These are phyloP conservation scores for Coenobita brevimanus DNA, from an alignment of 1,140 invertebrate species.

Conservation along the genomic window DNA sequence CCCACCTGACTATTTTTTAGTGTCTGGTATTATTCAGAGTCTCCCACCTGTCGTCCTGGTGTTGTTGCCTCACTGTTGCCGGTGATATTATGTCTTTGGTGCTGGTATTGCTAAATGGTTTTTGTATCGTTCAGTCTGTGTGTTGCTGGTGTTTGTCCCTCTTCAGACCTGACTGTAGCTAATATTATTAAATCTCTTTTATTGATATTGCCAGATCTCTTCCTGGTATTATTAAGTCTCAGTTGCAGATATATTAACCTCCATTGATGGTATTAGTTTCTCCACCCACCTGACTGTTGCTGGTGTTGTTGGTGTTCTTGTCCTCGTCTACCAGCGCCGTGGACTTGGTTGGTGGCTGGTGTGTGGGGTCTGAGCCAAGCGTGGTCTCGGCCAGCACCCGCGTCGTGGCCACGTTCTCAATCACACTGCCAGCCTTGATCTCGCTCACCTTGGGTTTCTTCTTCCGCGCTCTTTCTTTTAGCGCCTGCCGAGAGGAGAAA, in stretches of 20 bases:
- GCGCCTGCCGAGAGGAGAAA: conserved; percentile 76
- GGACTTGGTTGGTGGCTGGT: conserved; percentile 75
- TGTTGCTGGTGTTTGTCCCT: too few species aligned
- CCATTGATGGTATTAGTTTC: neutral
- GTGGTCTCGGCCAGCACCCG: conserved; percentile 84
- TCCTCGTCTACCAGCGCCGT: conserved; percentile 78
- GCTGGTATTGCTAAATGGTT: too few species aligned
- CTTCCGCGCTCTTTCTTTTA: conserved; percentile 88
- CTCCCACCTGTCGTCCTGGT: neutral
- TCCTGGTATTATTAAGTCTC: neutral
- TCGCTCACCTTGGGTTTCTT: conserved; percentile 83
- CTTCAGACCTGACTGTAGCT: too few species aligned
- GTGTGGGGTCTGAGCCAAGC: conserved; percentile 77
- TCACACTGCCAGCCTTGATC: conserved; percentile 86
- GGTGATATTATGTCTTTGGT: conserved; percentile 87
- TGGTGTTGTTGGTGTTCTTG: conserved; percentile 89
- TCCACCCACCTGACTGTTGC: conserved; percentile 78
- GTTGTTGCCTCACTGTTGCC: conserved; percentile 79
- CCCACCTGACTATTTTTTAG: neutral
- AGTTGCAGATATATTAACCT: neutral
- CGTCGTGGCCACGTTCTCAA: conserved; percentile 90
- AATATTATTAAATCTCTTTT: too few species aligned
- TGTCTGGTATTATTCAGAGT: neutral
- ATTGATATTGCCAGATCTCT: too few species aligned
- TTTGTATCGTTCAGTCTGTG: too few species aligned